Evolutionary conservation across 2,797 vertebrate species (phyloP), one percentile per base, ranked within the genome.

Genomic region (Silurus aristotelis): DNA sequence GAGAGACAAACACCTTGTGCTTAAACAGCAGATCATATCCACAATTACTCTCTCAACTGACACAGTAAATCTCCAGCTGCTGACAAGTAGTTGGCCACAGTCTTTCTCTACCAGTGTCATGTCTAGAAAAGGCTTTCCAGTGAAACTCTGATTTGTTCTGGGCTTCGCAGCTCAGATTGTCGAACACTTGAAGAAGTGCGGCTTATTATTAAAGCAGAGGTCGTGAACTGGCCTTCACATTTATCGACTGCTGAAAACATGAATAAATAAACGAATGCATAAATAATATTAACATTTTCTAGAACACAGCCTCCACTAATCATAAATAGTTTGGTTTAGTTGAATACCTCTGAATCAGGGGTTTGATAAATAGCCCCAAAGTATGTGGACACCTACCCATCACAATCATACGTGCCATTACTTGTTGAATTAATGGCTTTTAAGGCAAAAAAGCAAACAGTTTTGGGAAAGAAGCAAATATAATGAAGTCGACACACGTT

Each of bases 21-120:
- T 83, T 83, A 83, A 83, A 72, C 81, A 83, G 55, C 68, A 48
- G 20, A 72, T 83, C 82, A 73, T 60, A 72, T 63, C 68, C 58
- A 27, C 1, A 2, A 48, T 83, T 83, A 73, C n/a, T 38, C 17
- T 70, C 10, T 19, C 70, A 48, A n/a, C 13, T 46, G 12, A 12
- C 31, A 38, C 48, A 20, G 48, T 68, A 68, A 82, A 82, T 82
- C 64, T 56, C n/a, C 25, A 55, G 46, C 38, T 80, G 60, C 61
- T 80, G 43, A 66, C 20, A 66, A 20, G 15, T 27, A 52, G 43
- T 66, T 80, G 76, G 10, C 78, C 17, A 14, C 6, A 15, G 9
- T 1, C 66, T 7, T 27, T 52, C n/a, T n/a, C 8, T 3, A 10
- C 19, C 76, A 46, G 20, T 38, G 38, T 60, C 25, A 27, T 77